Percentiles rank a stretch among this genome's conserved stretches.
Conservation (phyloP, 2,888 invertebrate genomes). For the Hydriomena furcata region DNA sequence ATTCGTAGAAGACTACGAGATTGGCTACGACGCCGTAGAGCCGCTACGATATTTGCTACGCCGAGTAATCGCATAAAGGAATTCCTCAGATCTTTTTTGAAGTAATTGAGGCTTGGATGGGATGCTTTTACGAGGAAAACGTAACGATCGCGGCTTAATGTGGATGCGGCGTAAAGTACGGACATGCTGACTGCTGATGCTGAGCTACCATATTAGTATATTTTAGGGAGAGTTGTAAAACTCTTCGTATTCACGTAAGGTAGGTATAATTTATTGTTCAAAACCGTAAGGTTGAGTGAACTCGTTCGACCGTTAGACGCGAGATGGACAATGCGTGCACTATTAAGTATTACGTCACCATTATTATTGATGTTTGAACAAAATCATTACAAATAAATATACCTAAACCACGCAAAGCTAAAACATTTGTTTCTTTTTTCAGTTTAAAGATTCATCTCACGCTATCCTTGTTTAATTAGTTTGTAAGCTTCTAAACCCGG, state of each 20-base stretch:
- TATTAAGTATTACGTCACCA: no score
- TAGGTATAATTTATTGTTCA: constrained; percentile 5
- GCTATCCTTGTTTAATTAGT: no score
- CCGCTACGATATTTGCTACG: constrained; percentile 12
- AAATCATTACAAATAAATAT: no score
- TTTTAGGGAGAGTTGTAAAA: constrained; percentile 2
- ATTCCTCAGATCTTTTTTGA: constrained; percentile 4
- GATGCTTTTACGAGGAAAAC: not conserved
- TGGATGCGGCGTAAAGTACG: not conserved
- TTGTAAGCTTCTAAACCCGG: no score
- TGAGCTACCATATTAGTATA: not conserved
- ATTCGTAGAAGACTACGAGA: constrained; percentile 6
- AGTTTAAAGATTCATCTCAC: no score
- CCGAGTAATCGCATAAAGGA: constrained; percentile 1
- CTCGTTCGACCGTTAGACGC: no score
- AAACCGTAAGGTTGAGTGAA: no score
- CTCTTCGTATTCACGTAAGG: constrained; percentile 1
- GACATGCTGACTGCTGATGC: no score
- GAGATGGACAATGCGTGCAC: no score
- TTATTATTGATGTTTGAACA: no score
- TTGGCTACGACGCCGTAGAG: constrained; percentile 19
- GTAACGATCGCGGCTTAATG: not conserved
- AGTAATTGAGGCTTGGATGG: constrained; percentile 10
- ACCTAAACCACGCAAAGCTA: no score
- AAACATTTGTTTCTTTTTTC: no score